Conservation (phyloP, 2,797 vertebrate species). For the Pygocentrus nattereri region DNA sequence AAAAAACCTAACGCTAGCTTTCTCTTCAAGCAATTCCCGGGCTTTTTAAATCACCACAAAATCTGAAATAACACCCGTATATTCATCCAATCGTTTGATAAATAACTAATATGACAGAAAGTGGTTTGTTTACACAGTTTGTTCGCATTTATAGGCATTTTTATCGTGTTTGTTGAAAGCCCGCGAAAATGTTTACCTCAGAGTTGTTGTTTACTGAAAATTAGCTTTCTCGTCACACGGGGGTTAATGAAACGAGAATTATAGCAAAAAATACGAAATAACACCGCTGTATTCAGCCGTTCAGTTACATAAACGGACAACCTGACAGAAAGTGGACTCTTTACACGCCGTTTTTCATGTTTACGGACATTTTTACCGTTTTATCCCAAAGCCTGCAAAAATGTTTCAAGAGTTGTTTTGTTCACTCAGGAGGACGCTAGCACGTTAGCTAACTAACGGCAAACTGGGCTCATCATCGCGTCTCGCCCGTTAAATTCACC, state of each 20-base stretch:
- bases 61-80: neutral
- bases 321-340: neutral
- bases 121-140: neutral
- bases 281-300: neutral
- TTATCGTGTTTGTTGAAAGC: neutral
- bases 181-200: neutral
- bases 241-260: neutral
- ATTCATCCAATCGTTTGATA: neutral
- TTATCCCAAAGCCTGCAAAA: neutral
- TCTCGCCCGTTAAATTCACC: neutral
- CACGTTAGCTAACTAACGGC: too few relatives aligned
- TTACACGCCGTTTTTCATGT: neutral
- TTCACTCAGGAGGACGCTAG: too few relatives aligned
- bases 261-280: neutral
- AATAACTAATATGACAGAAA: neutral
- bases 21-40: too few relatives aligned
- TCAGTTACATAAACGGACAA: neutral
- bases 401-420: neutral
- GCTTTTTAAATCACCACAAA: neutral
- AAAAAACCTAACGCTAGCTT: too few relatives aligned
- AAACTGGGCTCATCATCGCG: neutral
- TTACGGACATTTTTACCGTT: neutral
- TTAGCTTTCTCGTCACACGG: too few relatives aligned
- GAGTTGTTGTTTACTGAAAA: neutral
- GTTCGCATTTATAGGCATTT: neutral